phyloP scores from a whole-genome alignment of 2,113 vertebrate species.

The Asarcornis scutulata region DNA sequence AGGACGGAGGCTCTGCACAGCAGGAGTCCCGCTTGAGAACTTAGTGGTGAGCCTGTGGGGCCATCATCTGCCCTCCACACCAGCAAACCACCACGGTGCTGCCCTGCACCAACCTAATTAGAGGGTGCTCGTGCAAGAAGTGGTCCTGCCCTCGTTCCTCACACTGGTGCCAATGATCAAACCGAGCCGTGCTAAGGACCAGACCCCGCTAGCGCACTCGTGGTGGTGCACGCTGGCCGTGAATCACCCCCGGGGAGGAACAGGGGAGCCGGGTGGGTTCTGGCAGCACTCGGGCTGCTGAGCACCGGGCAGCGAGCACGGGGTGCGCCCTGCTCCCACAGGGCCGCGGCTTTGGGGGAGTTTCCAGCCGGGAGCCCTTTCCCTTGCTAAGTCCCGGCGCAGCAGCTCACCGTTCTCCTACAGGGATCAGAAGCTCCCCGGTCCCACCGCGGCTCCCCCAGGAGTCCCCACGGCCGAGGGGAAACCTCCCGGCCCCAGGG shows the following conservation, averaged over 20 bases:
- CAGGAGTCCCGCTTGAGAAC: not conserved
- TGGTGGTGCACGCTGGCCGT: fast-evolving
- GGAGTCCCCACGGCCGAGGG: not conserved
- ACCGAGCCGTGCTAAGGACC: fast-evolving
- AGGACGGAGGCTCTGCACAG: not conserved
- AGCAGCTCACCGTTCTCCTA: not conserved
- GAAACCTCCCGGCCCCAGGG: too few relatives aligned
- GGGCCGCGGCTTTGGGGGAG: fast-evolving
- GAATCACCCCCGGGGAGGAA: not conserved
- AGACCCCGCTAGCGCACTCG: fast-evolving
- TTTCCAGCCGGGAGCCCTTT: not conserved
- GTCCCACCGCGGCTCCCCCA: fast-evolving
- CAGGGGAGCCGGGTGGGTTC: fast-evolving
- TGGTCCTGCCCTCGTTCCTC: not conserved
- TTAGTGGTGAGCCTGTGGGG: not conserved
- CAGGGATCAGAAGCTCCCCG: not conserved
- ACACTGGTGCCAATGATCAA: fast-evolving
- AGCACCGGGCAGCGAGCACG: fast-evolving
- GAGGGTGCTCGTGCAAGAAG: not conserved
- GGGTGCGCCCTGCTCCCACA: not conserved
- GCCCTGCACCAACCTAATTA: not conserved
- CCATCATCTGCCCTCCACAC: not conserved
- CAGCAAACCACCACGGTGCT: not conserved
- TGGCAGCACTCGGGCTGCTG: not conserved
- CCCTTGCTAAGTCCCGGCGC: not conserved